Percentiles rank a stretch among this genome's conserved stretches.
Evolutionary conservation across 1,140 invertebrate genomes (phyloP).

Genomic region (Penaeus japonicus): DNA sequence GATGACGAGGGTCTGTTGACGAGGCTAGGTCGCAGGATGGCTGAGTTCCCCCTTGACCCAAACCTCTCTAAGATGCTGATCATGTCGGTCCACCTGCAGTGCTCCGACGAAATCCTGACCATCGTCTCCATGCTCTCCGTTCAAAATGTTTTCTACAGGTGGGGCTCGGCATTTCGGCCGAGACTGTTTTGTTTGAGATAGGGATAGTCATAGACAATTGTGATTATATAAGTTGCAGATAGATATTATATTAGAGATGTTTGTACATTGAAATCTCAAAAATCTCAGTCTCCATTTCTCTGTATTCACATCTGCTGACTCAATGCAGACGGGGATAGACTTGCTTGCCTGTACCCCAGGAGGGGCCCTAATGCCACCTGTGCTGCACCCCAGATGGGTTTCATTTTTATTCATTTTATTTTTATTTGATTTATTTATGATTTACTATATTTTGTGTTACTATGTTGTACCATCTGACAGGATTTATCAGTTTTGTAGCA

Average conservation of each 20-base stretch:
- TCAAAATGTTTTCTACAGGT: constrained; percentile 96
- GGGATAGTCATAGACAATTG: neutral
- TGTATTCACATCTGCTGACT: neutral
- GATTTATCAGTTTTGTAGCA: too few species aligned
- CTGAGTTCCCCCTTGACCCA: constrained; percentile 98
- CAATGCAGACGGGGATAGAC: too few species aligned
- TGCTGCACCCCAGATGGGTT: too few species aligned
- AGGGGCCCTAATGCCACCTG: too few species aligned
- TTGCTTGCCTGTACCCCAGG: too few species aligned
- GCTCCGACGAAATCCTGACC: constrained; percentile 97
- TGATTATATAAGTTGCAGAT: neutral
- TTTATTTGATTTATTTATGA: too few species aligned
- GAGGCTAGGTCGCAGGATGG: constrained; percentile 77
- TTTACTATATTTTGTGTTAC: too few species aligned
- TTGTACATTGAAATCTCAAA: too few species aligned
- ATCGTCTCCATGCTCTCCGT: constrained; percentile 99
- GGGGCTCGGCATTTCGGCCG: constrained; percentile 58
- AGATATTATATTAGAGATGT: neutral
- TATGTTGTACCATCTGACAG: too few species aligned
- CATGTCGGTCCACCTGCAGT: constrained; percentile 98
- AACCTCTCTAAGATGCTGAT: constrained; percentile 99
- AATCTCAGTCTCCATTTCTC: neutral
- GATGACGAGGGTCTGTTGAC: constrained; percentile 83
- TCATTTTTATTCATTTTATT: too few species aligned
- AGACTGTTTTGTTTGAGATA: neutral